Percentiles rank a stretch among this genome's conserved stretches.
Conservation (phyloP, 1,140 invertebrate genomes). For the Antheraea pernyi region DNA sequence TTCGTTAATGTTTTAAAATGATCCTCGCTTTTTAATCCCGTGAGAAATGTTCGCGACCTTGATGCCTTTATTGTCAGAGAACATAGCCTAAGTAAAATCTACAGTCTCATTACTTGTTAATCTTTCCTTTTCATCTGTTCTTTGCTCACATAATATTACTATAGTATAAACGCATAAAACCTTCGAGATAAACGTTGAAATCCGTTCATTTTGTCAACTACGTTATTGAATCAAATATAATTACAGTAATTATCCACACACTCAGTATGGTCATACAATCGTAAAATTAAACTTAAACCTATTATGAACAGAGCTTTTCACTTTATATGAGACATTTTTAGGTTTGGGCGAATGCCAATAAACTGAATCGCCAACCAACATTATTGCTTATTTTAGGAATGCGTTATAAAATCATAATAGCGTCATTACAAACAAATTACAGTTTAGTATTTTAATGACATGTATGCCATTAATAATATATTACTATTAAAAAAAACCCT, state of each 20-base stretch:
- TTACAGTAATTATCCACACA: neutral
- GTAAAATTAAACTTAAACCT: neutral
- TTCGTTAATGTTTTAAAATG: slow-evolving; percentile 37
- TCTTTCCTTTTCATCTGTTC: neutral
- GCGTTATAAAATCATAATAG: neutral
- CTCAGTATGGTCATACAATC: neutral
- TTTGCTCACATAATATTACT: neutral
- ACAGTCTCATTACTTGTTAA: neutral
- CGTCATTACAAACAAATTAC: neutral
- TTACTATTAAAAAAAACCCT: too few relatives aligned
- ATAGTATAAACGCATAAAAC: neutral
- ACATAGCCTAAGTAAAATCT: slow-evolving; percentile 54
- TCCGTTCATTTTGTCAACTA: neutral
- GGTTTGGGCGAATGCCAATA: slow-evolving; percentile 8
- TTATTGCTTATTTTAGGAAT: slow-evolving; percentile 1
- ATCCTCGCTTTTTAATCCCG: slow-evolving; percentile 19
- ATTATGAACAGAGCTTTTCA: neutral
- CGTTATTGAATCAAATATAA: neutral
- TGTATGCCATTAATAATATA: too few relatives aligned
- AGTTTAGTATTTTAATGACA: neutral
- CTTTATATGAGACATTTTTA: slow-evolving; percentile 3
- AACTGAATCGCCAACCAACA: neutral
- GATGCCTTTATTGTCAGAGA: slow-evolving; percentile 17
- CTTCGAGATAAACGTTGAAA: neutral
- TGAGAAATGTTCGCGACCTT: slow-evolving; percentile 9